phyloP scores from a whole-genome alignment of 2,797 vertebrate genomes.

The Microctenopoma lineatum region DNA sequence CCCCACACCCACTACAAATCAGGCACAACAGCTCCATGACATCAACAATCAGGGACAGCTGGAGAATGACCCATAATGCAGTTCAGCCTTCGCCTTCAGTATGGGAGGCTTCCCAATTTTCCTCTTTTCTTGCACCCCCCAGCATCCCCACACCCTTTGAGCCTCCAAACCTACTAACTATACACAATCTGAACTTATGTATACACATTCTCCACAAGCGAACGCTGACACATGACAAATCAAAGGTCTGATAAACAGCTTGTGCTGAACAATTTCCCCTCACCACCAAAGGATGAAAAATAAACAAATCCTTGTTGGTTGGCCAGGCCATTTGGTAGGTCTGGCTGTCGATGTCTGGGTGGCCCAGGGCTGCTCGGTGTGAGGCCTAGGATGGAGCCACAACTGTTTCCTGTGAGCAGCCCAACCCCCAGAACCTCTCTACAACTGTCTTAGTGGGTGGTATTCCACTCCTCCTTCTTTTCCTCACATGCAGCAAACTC shows the following conservation, averaged over 20 bases:
- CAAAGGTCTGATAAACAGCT: constrained; percentile 86
- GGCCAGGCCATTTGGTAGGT: constrained; percentile 79
- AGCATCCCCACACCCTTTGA: constrained; percentile 57
- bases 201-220: constrained; percentile 75
- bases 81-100: constrained; percentile 67
- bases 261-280: constrained; percentile 75
- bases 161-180: constrained; percentile 69
- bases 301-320: constrained; percentile 83
- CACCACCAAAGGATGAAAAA: constrained; percentile 83
- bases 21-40: constrained; percentile 62
- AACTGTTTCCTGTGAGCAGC: constrained; percentile 86
- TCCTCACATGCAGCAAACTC: constrained; percentile 64
- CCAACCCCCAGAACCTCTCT: constrained; percentile 78
- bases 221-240: constrained; percentile 85
- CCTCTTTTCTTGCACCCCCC: constrained; percentile 28
- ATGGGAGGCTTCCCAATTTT: constrained; percentile 66
- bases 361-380: constrained; percentile 84
- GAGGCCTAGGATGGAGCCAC: constrained; percentile 85
- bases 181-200: constrained; percentile 76
- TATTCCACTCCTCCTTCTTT: constrained; percentile 76
- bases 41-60: constrained; percentile 76
- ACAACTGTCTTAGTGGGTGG: constrained; percentile 86
- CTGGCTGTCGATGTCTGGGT: constrained; percentile 84
- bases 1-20: constrained; percentile 52
- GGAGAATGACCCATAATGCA: constrained; percentile 75